Evolutionary conservation across 1,140 invertebrate genomes (phyloP).

Genomic region (Tetragonula clypearis): DNA sequence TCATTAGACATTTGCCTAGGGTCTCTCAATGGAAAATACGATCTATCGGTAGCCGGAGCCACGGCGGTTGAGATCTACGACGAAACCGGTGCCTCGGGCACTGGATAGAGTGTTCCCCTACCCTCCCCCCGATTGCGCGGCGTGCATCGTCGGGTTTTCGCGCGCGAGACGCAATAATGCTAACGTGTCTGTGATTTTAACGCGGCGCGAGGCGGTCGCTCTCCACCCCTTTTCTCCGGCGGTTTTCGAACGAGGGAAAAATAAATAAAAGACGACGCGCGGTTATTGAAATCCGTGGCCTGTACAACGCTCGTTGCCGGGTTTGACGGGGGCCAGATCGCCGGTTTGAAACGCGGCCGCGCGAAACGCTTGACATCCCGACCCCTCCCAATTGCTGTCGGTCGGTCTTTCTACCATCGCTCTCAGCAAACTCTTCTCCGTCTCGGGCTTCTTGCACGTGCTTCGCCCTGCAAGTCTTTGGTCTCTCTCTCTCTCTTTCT

Average conservation of each 20-base stretch:
- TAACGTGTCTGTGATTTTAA: conserved; percentile 72
- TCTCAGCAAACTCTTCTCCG: not conserved
- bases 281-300: conserved; percentile 77
- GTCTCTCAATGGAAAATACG: not conserved
- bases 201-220: conserved; percentile 57
- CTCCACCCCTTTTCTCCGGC: conserved; percentile 47
- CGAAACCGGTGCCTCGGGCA: conserved; percentile 28
- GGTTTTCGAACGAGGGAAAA: conserved; percentile 32
- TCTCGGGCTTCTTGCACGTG: conserved; percentile 13
- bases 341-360: conserved; percentile 60
- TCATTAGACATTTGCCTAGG: not conserved
- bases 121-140: not conserved
- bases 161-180: conserved; percentile 73
- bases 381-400: conserved; percentile 74
- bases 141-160: conserved; percentile 58
- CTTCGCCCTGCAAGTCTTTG: not conserved
- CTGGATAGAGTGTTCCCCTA: not conserved
- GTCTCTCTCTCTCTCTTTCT: too few species aligned
- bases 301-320: conserved; percentile 71
- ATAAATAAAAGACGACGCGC: conserved; percentile 61
- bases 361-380: conserved; percentile 73
- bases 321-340: conserved; percentile 73
- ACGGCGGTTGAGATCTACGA: conserved; percentile 20
- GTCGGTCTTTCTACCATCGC: conserved; percentile 27
- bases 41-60: conserved; percentile 7